These are phyloP conservation scores for Rhyzopertha dominica DNA, from an alignment of 1,140 invertebrate species.

Conservation along the genomic window DNA sequence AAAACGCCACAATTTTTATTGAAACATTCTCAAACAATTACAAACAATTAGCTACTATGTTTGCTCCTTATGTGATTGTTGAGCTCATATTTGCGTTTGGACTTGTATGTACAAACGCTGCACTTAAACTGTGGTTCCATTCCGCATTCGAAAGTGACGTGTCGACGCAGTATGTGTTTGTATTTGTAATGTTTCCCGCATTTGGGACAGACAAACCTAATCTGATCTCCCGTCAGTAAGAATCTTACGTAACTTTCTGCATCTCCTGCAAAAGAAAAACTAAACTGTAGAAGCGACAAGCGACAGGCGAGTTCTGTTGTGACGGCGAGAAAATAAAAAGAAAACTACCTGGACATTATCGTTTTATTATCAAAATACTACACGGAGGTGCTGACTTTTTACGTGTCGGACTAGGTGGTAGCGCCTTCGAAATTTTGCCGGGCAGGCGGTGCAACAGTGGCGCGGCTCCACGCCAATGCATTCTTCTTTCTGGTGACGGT, in stretches of 20 bases:
- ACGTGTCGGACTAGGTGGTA: conserved; percentile 57
- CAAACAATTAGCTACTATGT: conserved; percentile 11
- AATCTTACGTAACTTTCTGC: conserved; percentile 6
- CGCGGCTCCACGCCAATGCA: conserved; percentile 61
- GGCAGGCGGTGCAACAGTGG: conserved; percentile 61
- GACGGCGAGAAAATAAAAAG: background rate
- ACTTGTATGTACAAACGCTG: conserved; percentile 13
- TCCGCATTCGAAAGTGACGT: conserved; percentile 23
- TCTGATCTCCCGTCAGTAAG: conserved; percentile 2
- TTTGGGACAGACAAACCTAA: conserved; percentile 48
- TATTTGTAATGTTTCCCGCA: conserved; percentile 53
- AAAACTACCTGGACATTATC: background rate
- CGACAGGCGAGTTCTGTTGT: too few relatives aligned
- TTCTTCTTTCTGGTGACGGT: conserved; percentile 54
- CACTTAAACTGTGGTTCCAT: conserved; percentile 22
- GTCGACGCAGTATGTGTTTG: conserved; percentile 19
- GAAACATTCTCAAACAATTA: too few relatives aligned
- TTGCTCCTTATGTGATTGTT: conserved; percentile 19
- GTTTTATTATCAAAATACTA: too few relatives aligned
- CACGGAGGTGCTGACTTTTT: too few relatives aligned
- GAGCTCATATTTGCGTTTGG: conserved; percentile 41
- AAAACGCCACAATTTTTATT: too few relatives aligned
- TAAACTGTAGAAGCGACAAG: too few relatives aligned
- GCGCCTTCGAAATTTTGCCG: conserved; percentile 54
- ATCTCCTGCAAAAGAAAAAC: conserved; percentile 3